phyloP scores from a whole-genome alignment of 1,140 invertebrate genomes.

The Zophobas atratus region DNA sequence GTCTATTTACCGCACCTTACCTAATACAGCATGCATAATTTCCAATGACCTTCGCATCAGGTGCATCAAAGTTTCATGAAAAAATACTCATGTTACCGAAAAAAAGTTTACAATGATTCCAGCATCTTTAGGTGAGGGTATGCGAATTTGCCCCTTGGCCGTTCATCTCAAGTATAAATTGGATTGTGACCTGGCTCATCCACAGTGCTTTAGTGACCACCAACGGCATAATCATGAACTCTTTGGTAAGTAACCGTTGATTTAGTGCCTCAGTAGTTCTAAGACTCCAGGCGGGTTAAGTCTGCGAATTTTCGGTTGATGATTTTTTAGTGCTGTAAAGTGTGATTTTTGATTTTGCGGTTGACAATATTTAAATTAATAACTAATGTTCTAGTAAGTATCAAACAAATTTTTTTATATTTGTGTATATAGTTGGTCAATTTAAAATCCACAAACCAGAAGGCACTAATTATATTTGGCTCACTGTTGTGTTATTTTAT shows the following conservation, averaged over 20 bases:
- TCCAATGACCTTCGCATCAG: slow-evolving; percentile 18
- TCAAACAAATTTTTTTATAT: background rate
- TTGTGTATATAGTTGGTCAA: background rate
- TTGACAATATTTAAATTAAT: too few relatives aligned
- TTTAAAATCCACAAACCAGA: too few relatives aligned
- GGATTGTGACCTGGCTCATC: slow-evolving; percentile 43
- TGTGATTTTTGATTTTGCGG: background rate
- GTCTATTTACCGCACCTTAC: slow-evolving; percentile 15
- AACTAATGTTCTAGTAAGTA: background rate
- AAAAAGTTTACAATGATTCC: slow-evolving; percentile 35
- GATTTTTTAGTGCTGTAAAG: background rate
- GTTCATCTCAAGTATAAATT: slow-evolving; percentile 44
- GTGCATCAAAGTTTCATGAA: slow-evolving; percentile 16
- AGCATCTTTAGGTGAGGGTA: slow-evolving; percentile 44
- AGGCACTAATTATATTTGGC: too few relatives aligned
- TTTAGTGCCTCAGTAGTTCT: slow-evolving; percentile 18
- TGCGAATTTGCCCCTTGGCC: slow-evolving; percentile 47
- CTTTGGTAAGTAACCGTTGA: slow-evolving; percentile 32
- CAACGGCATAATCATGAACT: slow-evolving; percentile 45
- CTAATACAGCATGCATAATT: slow-evolving; percentile 14
- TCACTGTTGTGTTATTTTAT: too few relatives aligned
- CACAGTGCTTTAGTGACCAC: slow-evolving; percentile 47
- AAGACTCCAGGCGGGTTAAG: background rate
- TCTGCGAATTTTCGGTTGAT: background rate
- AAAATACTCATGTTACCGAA: slow-evolving; percentile 16